Percentiles rank a stretch among this genome's conserved stretches.
phyloP scores from a whole-genome alignment of 2,113 vertebrate genomes.

The Gallinago undulata region DNA sequence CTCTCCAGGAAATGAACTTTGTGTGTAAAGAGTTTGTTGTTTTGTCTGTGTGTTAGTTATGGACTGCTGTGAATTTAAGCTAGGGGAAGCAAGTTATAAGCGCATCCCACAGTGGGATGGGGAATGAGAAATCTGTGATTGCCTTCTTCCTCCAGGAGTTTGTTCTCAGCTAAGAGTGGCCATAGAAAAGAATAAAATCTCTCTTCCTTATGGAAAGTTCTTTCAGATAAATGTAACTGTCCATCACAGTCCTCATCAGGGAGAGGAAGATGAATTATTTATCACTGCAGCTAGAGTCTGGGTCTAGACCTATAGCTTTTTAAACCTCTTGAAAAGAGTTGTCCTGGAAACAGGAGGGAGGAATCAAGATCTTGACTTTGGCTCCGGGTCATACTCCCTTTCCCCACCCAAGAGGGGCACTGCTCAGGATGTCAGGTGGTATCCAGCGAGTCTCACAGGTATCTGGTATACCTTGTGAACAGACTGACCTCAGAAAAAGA shows the following conservation, averaged over 20 bases:
- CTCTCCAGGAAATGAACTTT: conserved; percentile 24
- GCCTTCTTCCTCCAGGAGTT: background rate
- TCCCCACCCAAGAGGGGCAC: background rate
- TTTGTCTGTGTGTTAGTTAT: conserved; percentile 40
- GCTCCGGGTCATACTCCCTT: background rate
- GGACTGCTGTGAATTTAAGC: background rate
- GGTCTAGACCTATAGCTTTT: background rate
- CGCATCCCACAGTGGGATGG: background rate
- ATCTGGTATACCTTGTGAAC: background rate
- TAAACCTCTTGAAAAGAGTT: background rate
- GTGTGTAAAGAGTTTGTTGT: conserved; percentile 26
- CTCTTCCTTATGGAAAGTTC: background rate
- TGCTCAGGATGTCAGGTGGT: background rate
- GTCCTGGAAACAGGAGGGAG: background rate
- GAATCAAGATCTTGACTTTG: background rate
- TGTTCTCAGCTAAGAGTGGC: background rate
- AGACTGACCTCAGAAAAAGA: background rate
- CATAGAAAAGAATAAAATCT: background rate
- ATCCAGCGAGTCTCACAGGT: accelerated
- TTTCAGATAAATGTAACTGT: background rate
- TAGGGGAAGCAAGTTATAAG: background rate
- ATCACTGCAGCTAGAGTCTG: background rate
- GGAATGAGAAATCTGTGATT: background rate
- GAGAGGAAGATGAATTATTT: background rate
- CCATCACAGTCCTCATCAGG: background rate